Conservation (phyloP, 92 coral and sea anemone species). For the Metridium senile region DNA sequence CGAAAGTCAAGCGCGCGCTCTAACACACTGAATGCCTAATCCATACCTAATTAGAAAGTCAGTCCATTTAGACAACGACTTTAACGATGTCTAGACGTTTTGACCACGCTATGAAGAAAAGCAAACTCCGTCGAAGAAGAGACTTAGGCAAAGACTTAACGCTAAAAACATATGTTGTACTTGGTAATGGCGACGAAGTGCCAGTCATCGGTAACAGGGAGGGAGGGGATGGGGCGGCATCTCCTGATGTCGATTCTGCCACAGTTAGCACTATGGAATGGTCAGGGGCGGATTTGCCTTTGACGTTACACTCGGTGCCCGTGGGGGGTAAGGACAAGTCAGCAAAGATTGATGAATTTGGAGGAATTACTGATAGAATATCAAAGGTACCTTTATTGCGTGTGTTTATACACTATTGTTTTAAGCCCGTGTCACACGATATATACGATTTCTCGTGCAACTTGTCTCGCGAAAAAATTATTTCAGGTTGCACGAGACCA, state of each 20-base stretch:
- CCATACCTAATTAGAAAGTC: not conserved
- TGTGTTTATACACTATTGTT: too few relatives aligned
- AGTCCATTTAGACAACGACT: not conserved
- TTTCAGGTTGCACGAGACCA: too few relatives aligned
- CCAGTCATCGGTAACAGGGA: constrained; percentile 18
- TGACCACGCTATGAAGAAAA: constrained; percentile 69
- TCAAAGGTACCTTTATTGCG: constrained; percentile 76
- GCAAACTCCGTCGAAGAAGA: constrained; percentile 32
- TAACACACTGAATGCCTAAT: not conserved
- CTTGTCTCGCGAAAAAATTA: too few relatives aligned
- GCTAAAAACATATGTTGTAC: constrained; percentile 31
- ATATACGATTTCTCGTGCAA: too few relatives aligned
- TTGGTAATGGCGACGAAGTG: constrained; percentile 19
- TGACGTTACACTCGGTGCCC: constrained; percentile 56
- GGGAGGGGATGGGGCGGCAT: constrained; percentile 24
- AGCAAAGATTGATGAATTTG: constrained; percentile 65
- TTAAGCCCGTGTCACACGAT: too few relatives aligned
- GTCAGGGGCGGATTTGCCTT: constrained; percentile 44
- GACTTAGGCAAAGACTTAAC: constrained; percentile 21
- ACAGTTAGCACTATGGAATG: constrained; percentile 15
- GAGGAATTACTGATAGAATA: constrained; percentile 77
- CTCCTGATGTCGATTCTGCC: constrained; percentile 11
- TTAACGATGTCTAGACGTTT: constrained; percentile 66
- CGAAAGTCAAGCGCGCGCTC: not conserved
- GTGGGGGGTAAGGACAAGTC: constrained; percentile 54